phyloP scores from a whole-genome alignment of 2,113 vertebrate species.

The Odocoileus hemionus region DNA sequence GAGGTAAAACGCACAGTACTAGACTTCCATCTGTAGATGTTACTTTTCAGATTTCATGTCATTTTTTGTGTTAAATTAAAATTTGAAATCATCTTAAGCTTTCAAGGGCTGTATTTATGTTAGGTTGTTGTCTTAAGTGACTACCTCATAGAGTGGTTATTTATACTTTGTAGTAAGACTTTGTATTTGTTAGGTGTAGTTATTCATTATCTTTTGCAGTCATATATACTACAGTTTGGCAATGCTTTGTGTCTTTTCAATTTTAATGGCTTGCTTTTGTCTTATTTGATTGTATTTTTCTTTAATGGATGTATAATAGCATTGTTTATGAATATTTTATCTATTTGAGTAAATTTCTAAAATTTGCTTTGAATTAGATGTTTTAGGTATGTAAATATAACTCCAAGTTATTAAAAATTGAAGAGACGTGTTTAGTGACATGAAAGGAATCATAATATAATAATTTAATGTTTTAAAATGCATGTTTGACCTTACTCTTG shows the following conservation, averaged over 20 bases:
- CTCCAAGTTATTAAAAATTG: not conserved
- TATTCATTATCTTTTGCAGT: not conserved
- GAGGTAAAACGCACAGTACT: slow-evolving; percentile 84
- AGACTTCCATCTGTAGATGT: slow-evolving; percentile 83
- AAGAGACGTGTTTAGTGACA: not conserved
- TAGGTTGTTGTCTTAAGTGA: slow-evolving; percentile 33
- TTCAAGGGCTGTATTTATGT: slow-evolving; percentile 54
- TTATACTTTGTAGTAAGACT: slow-evolving; percentile 21
- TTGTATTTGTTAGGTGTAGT: not conserved
- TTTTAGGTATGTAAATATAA: slow-evolving; percentile 10
- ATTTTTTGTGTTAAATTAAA: slow-evolving; percentile 78
- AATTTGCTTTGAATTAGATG: slow-evolving; percentile 18
- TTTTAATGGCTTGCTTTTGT: slow-evolving; percentile 38
- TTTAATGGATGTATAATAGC: not conserved
- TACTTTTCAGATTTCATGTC: slow-evolving; percentile 76
- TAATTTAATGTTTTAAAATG: slow-evolving; percentile 25
- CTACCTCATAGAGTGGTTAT: not conserved
- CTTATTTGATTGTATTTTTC: not conserved
- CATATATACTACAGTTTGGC: not conserved
- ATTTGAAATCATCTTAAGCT: slow-evolving; percentile 67
- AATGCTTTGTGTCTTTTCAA: slow-evolving; percentile 4
- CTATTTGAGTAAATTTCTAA: slow-evolving; percentile 24
- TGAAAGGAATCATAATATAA: not conserved
- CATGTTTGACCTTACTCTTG: not conserved
- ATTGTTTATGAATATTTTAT: not conserved